Evolutionary conservation across 2,113 vertebrate genomes (phyloP).

Genomic region (Xiphophorus hellerii): DNA sequence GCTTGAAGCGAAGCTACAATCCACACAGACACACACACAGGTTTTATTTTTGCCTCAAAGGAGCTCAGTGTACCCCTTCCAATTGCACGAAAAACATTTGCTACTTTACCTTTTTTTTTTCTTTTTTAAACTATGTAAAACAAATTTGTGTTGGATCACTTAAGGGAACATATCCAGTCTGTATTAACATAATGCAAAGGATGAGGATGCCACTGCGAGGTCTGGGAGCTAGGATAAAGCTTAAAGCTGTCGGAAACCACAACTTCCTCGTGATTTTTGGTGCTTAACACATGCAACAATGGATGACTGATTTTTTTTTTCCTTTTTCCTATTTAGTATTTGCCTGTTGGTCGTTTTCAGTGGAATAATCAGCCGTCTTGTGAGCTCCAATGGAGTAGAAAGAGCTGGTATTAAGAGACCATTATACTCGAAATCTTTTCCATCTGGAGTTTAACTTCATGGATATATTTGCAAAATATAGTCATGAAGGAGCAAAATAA

Average conservation of each 20-base stretch:
- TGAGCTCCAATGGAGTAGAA: not conserved
- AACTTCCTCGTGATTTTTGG: slow-evolving; percentile 11
- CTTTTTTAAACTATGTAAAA: slow-evolving; percentile 6
- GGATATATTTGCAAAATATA: not conserved
- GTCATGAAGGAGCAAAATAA: not conserved
- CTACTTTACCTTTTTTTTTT: not conserved
- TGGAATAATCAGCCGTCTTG: not conserved
- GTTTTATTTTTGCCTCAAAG: not conserved
- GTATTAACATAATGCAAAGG: slow-evolving; percentile 11
- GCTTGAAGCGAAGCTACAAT: not conserved
- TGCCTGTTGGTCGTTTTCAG: slow-evolving; percentile 9
- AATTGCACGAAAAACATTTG: not conserved
- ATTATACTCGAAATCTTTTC: not conserved
- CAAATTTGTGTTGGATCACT: slow-evolving; percentile 13
- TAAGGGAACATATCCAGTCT: slow-evolving; percentile 13
- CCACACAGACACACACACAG: not conserved
- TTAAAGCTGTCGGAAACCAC: slow-evolving; percentile 20
- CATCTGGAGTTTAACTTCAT: not conserved
- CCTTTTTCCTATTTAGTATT: not conserved
- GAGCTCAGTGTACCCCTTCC: not conserved
- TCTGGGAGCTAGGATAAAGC: too few relatives aligned
- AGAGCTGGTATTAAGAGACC: not conserved
- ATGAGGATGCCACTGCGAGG: not conserved
- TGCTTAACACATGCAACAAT: slow-evolving; percentile 6
- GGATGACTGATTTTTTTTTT: not conserved